These are phyloP conservation scores for Hoplodrina ambigua DNA, from an alignment of 2,888 invertebrate genomes.

Conservation along the genomic window DNA sequence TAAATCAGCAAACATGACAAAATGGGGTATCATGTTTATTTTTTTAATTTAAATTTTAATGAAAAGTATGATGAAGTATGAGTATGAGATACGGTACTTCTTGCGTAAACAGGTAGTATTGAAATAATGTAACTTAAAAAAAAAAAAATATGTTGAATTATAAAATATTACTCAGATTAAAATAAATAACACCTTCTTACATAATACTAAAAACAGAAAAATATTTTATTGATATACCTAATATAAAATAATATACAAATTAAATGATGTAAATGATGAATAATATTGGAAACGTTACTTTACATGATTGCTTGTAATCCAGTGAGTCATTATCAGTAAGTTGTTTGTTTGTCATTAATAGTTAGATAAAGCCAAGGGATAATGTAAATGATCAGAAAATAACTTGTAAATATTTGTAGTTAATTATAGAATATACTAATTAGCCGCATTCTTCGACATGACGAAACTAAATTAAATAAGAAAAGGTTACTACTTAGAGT, in stretches of 20 bases:
- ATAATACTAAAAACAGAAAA: neutral
- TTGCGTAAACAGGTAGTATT: too few species aligned
- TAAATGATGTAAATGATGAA: slow-evolving; percentile 22
- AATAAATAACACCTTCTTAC: neutral
- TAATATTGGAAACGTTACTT: slow-evolving; percentile 50
- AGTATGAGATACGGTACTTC: too few species aligned
- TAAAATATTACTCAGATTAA: too few species aligned
- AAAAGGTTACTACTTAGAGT: too few species aligned
- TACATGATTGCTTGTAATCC: slow-evolving; percentile 31
- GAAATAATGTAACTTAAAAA: too few species aligned
- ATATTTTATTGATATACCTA: too few species aligned
- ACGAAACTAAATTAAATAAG: too few species aligned
- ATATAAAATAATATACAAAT: too few species aligned
- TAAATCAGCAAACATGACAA: neutral
- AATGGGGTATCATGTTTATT: neutral
- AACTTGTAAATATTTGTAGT: slow-evolving; percentile 48
- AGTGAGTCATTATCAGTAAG: slow-evolving; percentile 44
- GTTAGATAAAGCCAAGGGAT: slow-evolving; percentile 39
- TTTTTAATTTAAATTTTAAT: too few species aligned
- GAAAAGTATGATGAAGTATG: too few species aligned
- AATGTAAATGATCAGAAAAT: slow-evolving; percentile 48
- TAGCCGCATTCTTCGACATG: slow-evolving; percentile 9
- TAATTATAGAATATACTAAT: slow-evolving; percentile 51
- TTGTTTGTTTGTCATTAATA: slow-evolving; percentile 42
- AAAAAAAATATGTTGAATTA: too few species aligned